Percentiles rank a stretch among this genome's conserved stretches.
phyloP scores from a whole-genome alignment of 2,113 vertebrate species.

The Myrmecobius fasciatus region DNA sequence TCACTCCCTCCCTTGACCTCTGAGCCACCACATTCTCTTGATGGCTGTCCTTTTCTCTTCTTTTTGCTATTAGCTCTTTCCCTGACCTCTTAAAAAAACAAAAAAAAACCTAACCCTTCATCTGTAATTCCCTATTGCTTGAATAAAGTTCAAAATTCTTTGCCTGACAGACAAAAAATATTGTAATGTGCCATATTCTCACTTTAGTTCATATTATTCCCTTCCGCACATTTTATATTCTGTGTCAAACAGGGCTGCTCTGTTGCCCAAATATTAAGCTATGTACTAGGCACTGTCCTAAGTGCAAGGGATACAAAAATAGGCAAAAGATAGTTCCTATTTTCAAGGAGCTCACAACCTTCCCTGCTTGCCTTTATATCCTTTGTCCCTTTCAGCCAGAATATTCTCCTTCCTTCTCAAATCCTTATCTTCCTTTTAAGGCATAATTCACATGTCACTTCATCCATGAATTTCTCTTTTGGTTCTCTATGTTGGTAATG shows the following conservation, averaged over 20 bases:
- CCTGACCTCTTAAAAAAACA: neutral
- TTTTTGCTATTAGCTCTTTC: neutral
- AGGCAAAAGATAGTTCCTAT: neutral
- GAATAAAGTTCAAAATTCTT: neutral
- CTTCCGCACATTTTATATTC: neutral
- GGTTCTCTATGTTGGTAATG: neutral
- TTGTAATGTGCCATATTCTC: neutral
- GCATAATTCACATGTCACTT: neutral
- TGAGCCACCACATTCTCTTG: neutral
- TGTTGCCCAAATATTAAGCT: neutral
- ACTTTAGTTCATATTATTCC: neutral
- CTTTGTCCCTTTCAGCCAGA: neutral
- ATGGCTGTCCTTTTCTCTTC: neutral
- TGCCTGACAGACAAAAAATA: neutral
- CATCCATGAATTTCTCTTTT: neutral
- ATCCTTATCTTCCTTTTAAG: neutral
- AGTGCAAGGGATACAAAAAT: neutral
- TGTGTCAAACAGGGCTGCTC: neutral
- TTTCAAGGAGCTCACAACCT: neutral
- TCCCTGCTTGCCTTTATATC: neutral
- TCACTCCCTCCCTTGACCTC: too few species aligned
- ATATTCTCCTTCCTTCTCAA: neutral
- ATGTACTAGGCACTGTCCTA: neutral
- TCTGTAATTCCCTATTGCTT: neutral
- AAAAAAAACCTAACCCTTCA: neutral